These are phyloP conservation scores for Vandiemenella viatica DNA, from an alignment of 2,888 invertebrate species.

Conservation along the genomic window DNA sequence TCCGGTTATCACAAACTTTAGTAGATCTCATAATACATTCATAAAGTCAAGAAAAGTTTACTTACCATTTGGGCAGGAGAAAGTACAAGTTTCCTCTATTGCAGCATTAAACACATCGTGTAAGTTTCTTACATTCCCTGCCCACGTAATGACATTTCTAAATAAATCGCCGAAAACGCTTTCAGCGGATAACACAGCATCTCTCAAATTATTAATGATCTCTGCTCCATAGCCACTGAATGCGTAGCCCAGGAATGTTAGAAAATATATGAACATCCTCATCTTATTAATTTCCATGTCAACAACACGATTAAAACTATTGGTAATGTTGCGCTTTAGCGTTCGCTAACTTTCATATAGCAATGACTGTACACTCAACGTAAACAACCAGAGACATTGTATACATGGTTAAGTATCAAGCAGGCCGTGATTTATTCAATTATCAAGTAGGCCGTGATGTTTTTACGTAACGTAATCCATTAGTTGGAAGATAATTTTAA, in stretches of 20 bases:
- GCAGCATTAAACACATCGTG: constrained; percentile 74
- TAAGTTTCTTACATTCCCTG: constrained; percentile 55
- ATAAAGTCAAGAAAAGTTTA: constrained; percentile 7
- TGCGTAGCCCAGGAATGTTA: constrained; percentile 64
- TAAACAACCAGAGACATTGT: too few species aligned
- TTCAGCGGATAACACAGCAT: constrained; percentile 67
- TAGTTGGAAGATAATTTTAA: too few species aligned
- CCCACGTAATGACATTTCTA: constrained; percentile 55
- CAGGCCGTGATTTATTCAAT: too few species aligned
- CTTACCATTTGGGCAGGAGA: constrained; percentile 57
- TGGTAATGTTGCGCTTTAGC: too few species aligned
- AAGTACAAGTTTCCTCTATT: constrained; percentile 68
- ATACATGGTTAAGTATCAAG: too few species aligned
- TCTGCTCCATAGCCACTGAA: constrained; percentile 69
- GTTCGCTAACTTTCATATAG: too few species aligned
- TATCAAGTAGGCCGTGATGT: too few species aligned
- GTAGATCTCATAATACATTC: too few species aligned
- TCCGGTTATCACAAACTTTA: too few species aligned
- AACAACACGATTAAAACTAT: too few species aligned
- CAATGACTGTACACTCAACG: too few species aligned
- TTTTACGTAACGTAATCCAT: too few species aligned
- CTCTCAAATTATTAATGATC: constrained; percentile 51
- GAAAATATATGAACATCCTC: constrained; percentile 54
- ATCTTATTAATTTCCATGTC: constrained; percentile 62
- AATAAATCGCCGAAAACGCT: constrained; percentile 65